A percentile compares a stretch with the other conserved stretches of the same genome.
phyloP scores from a whole-genome alignment of 2,888 invertebrate species.

The Drosophila picticornis region DNA sequence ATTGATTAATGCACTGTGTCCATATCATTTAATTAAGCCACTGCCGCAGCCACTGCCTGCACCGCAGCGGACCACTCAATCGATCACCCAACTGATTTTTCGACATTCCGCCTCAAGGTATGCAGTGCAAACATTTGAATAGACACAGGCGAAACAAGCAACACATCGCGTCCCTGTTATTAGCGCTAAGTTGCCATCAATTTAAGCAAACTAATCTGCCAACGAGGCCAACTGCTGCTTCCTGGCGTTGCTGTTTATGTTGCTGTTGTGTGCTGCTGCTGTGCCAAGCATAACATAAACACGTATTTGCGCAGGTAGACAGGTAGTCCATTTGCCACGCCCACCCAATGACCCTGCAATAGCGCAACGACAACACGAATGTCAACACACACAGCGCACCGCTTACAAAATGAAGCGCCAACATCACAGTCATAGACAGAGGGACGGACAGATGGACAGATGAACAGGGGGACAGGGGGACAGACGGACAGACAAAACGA shows the following conservation, averaged over 20 bases:
- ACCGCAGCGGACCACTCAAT: slow-evolving; percentile 15
- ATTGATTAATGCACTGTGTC: slow-evolving; percentile 70
- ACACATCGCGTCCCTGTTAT: slow-evolving; percentile 64
- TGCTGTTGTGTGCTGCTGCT: slow-evolving; percentile 34
- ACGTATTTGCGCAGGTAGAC: slow-evolving; percentile 71
- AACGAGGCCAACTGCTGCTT: slow-evolving; percentile 29
- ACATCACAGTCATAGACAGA: slow-evolving; percentile 42
- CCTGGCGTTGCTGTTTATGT: slow-evolving; percentile 12
- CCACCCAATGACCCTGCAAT: slow-evolving; percentile 45
- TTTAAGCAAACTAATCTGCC: slow-evolving; percentile 81
- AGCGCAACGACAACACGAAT: slow-evolving; percentile 64
- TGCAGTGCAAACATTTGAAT: slow-evolving; percentile 42
- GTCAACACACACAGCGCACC: slow-evolving; percentile 58
- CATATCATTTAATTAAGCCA: slow-evolving; percentile 68
- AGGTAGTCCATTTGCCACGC: slow-evolving; percentile 51
- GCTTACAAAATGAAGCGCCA: slow-evolving; percentile 62
- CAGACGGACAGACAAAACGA: slow-evolving; percentile 7
- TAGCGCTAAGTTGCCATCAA: slow-evolving; percentile 79
- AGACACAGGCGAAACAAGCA: slow-evolving; percentile 27
- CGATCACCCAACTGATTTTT: slow-evolving; percentile 2
- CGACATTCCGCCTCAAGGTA: slow-evolving; percentile 60
- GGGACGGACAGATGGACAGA: neutral
- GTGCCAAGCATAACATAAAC: slow-evolving; percentile 68
- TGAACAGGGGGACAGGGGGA: neutral
- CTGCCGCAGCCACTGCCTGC: slow-evolving; percentile 3